Base-by-base conservation (phyloP, 2,888 invertebrate genomes). In the Odontocolon sp. region DNA sequence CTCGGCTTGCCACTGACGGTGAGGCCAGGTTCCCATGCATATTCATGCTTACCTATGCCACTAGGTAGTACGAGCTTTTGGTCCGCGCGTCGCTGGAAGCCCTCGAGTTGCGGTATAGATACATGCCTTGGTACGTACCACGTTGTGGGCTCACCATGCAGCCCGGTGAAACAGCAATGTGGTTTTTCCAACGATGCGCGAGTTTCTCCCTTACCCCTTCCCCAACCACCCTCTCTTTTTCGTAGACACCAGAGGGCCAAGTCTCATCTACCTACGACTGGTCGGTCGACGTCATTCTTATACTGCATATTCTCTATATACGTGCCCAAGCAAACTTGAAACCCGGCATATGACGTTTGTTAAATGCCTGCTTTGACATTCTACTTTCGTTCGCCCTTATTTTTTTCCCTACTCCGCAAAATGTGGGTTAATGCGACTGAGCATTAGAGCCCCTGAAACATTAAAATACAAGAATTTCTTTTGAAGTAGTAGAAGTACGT, bases 1-100 rank as follows among this genome's bases (percentile, higher is more conserved):
- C 82, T 80, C 77, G 80, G 81, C 77, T 82, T 80, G 76, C 79
- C 61, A 77, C 66, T 36, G 47, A 64, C 40, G 31, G 71, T 33
- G 59, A 21, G 28, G 50, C 18, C 21, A 28, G 52, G 38, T 38
- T 31, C 31, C 40, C 52, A 70, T 70, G 70, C 61, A 70, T 70
- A 61, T 70, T 70, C 52, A 70, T 70, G 70, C 45, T n/a, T 61
- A 52, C 61, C 52, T 70, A 52, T 70, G 61, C 61, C 61, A 63
- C 61, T 52, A 61, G 50, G 59, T 45, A 26, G 8, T 50, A 38
- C 59, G 14, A 26, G 56, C 59, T 73, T 68, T 26, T 52, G 52
- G 61, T 54, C 67, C 14, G 47, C 47, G 61, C 59, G 47, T 50
- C 45, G 40, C 59, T 47, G 54, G 54, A 52, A 67, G 68, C 26